Evolutionary conservation across 2,113 vertebrate genomes (phyloP).

Genomic region (Haliaeetus leucogaster): DNA sequence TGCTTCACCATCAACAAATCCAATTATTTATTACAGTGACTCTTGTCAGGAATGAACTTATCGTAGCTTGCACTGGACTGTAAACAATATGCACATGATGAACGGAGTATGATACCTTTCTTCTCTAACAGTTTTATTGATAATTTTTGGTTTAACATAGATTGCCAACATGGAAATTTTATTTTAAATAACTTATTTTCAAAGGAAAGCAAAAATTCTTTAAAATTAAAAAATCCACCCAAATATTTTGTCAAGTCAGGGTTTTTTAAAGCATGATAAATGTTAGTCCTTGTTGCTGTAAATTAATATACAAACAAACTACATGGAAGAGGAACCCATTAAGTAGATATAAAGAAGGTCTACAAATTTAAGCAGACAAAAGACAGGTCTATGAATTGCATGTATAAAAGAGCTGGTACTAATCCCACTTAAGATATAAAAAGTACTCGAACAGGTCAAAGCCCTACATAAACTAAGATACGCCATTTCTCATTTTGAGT

Average conservation of each 20-base stretch:
- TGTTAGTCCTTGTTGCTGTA: background rate
- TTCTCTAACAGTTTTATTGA: background rate
- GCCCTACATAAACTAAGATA: background rate
- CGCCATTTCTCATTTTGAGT: background rate
- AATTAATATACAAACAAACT: background rate
- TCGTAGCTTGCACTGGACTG: background rate
- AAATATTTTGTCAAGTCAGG: background rate
- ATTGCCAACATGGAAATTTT: background rate
- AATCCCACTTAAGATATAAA: background rate
- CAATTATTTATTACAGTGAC: background rate
- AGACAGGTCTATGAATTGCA: background rate
- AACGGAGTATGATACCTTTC: background rate
- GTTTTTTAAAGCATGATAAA: background rate
- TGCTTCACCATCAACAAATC: conserved; percentile 23
- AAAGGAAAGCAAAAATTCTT: background rate
- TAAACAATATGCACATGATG: background rate
- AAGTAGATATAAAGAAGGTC: background rate
- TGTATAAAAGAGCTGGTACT: background rate
- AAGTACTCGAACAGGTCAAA: background rate
- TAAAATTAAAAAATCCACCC: background rate
- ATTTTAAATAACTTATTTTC: background rate
- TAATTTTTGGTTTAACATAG: background rate
- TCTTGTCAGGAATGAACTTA: background rate
- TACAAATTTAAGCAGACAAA: background rate
- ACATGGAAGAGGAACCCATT: background rate